These are phyloP conservation scores for Siderastrea radians DNA, from an alignment of 92 coral and sea anemone genomes.

Conservation along the genomic window DNA sequence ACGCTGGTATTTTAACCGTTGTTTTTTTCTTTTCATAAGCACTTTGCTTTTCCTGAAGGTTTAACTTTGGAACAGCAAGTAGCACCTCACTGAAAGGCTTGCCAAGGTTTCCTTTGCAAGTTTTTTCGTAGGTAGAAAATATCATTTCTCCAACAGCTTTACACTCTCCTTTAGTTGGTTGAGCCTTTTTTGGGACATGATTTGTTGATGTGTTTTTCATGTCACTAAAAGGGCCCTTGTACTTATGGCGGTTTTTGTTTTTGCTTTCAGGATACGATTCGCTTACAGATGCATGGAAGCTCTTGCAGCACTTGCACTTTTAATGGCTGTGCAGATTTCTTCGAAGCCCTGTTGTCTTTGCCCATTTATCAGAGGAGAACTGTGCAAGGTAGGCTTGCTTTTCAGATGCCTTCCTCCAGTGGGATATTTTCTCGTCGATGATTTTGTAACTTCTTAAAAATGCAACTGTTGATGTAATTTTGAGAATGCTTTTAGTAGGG, in stretches of 20 bases:
- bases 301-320: conserved; percentile 37
- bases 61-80: too few species aligned
- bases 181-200: conserved; percentile 34
- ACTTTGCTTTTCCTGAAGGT: too few species aligned
- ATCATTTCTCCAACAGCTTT: conserved; percentile 40
- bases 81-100: too few species aligned
- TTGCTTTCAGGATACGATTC: too few species aligned
- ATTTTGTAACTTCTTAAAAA: conserved; percentile 34
- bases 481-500: background rate
- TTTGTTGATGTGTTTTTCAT: conserved; percentile 6
- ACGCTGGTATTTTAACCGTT: conserved; percentile 7
- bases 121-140: too few species aligned
- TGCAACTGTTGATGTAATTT: conserved; percentile 39
- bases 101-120: too few species aligned
- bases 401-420: conserved; percentile 39
- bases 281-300: too few species aligned
- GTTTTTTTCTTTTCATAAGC: conserved; percentile 38
- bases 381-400: too few species aligned
- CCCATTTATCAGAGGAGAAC: conserved; percentile 30
- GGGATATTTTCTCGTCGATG: conserved; percentile 43
- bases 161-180: conserved; percentile 38
- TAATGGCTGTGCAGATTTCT: conserved; percentile 32
- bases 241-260: too few species aligned
- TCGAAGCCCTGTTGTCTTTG: conserved; percentile 24
- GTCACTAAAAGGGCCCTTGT: conserved; percentile 12